phyloP scores from a whole-genome alignment of 1,140 invertebrate genomes.

The Vanessa tameamea region DNA sequence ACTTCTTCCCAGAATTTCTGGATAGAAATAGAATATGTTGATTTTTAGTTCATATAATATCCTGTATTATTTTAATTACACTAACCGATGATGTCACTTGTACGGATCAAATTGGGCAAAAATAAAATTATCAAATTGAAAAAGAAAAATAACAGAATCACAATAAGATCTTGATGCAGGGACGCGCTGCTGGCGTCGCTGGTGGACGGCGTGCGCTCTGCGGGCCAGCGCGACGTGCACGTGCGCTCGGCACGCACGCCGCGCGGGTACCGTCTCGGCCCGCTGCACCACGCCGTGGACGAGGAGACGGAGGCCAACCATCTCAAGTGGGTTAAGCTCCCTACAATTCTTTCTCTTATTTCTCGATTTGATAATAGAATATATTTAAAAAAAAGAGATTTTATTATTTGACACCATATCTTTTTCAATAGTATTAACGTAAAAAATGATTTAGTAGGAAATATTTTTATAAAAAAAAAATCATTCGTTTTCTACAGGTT shows the following conservation, averaged over 20 bases:
- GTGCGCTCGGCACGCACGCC: conserved; percentile 92
- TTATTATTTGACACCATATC: too few relatives aligned
- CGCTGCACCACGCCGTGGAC: conserved; percentile 92
- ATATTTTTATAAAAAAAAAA: neutral
- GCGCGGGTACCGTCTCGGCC: conserved; percentile 92
- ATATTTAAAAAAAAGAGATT: too few relatives aligned
- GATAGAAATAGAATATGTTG: too few relatives aligned
- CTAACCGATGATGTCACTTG: too few relatives aligned
- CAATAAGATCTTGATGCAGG: conserved; percentile 72
- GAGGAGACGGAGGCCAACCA: conserved; percentile 95
- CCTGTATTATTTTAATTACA: too few relatives aligned
- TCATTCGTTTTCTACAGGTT: conserved; percentile 53
- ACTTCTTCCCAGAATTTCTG: too few relatives aligned
- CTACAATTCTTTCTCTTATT: neutral
- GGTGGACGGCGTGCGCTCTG: conserved; percentile 96
- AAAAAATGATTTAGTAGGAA: neutral
- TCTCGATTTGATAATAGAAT: neutral
- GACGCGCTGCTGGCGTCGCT: conserved; percentile 97
- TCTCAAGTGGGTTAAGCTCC: conserved; percentile 59
- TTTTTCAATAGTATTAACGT: too few relatives aligned
- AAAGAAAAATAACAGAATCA: too few relatives aligned
- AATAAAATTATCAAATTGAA: too few relatives aligned
- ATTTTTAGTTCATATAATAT: too few relatives aligned
- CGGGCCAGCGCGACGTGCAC: conserved; percentile 98
- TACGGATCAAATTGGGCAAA: too few relatives aligned